Percentiles rank a stretch among this genome's conserved stretches.
Conservation (phyloP, 2,797 vertebrate genomes). For the Myotis vivesi region DNA sequence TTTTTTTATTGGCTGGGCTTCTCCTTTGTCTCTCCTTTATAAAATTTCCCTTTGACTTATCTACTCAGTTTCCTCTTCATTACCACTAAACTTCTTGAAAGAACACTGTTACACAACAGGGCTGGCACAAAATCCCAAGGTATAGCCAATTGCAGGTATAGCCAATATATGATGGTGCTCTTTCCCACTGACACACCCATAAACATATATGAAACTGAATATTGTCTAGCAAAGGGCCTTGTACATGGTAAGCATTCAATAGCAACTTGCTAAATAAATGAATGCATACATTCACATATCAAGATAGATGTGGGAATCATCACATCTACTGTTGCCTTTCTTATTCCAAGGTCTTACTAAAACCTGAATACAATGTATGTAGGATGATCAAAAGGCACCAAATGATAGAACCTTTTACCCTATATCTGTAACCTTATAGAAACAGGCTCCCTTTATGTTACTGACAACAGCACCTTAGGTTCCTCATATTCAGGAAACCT, state of each 20-base stretch:
- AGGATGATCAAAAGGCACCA: background rate
- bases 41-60: background rate
- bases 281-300: background rate
- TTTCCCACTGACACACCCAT: background rate
- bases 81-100: background rate
- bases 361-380: background rate
- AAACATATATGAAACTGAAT: background rate
- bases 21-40: background rate
- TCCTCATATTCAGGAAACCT: background rate
- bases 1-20: background rate
- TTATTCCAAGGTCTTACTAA: background rate
- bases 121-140: background rate
- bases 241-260: background rate
- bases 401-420: background rate
- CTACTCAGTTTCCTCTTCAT: background rate
- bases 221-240: background rate
- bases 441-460: background rate
- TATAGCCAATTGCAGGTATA: background rate
- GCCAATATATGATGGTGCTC: background rate
- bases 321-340: background rate
- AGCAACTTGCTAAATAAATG: background rate
- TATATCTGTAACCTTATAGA: background rate
- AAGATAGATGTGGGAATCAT: background rate
- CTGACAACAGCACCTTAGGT: background rate
- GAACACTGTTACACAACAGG: background rate